Conservation (phyloP, 2,888 invertebrate species). For the Octodonta nipae region DNA sequence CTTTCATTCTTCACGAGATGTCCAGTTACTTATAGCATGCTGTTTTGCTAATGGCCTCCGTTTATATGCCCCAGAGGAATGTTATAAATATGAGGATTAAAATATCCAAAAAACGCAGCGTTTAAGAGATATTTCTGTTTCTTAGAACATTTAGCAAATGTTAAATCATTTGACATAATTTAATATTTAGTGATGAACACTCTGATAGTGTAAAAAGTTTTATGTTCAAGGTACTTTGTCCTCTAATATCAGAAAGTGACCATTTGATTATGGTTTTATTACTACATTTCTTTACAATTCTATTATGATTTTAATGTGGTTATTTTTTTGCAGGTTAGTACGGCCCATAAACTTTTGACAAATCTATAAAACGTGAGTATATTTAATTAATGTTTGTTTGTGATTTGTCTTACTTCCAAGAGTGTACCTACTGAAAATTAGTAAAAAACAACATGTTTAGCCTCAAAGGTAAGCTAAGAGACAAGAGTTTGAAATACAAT, state of each 20-base stretch:
- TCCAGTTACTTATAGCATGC: conserved; percentile 87
- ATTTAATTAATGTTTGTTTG: no score
- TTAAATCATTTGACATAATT: conserved; percentile 97
- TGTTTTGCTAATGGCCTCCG: conserved; percentile 93
- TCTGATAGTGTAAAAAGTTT: conserved; percentile 94
- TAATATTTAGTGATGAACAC: conserved; percentile 92
- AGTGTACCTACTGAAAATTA: no score
- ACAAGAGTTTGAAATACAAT: no score
- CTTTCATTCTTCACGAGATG: conserved; percentile 79
- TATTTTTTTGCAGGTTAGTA: no score
- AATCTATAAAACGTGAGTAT: no score
- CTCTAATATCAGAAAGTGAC: conserved; percentile 89
- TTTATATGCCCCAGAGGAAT: conserved; percentile 94
- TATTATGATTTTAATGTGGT: no score
- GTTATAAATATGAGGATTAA: conserved; percentile 89
- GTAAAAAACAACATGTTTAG: no score
- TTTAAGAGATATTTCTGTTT: conserved; percentile 96
- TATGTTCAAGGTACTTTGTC: conserved; percentile 90
- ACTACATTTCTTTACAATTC: no score
- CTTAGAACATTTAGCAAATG: conserved; percentile 90
- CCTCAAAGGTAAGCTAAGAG: no score
- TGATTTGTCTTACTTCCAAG: no score
- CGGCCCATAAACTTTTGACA: no score
- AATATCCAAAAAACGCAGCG: conserved; percentile 91
- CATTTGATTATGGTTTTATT: no score